These are phyloP conservation scores for Malaclemys terrapin DNA, from an alignment of 2,113 vertebrate genomes.

Conservation along the genomic window DNA sequence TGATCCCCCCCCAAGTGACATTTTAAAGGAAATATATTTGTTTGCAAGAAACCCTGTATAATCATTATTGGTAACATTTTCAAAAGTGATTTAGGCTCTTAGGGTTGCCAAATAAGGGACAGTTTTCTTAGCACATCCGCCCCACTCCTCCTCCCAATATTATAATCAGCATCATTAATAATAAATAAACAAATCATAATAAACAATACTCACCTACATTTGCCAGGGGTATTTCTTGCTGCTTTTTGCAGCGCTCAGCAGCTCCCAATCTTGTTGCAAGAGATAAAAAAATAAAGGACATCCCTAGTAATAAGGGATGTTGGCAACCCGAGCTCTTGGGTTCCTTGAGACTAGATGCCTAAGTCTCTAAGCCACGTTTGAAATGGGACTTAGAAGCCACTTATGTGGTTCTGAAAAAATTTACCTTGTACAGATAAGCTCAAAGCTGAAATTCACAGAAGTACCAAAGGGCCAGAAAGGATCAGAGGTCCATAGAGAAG, in stretches of 20 bases:
- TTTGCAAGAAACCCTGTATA: not conserved
- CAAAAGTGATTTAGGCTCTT: not conserved
- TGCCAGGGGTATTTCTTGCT: not conserved
- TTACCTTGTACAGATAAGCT: not conserved
- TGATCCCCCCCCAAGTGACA: not conserved
- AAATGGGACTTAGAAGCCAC: not conserved
- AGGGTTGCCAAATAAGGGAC: not conserved
- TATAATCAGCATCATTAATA: not conserved
- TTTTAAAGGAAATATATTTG: not conserved
- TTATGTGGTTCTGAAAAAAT: not conserved
- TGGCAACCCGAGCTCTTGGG: not conserved
- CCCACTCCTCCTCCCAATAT: not conserved
- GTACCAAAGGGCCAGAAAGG: not conserved
- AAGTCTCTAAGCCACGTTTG: not conserved
- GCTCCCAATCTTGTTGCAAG: not conserved
- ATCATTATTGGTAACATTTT: not conserved
- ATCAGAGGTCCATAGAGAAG: not conserved
- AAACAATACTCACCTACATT: not conserved
- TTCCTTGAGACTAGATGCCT: not conserved
- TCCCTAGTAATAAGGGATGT: not conserved
- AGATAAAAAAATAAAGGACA: not conserved
- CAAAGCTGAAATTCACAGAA: not conserved
- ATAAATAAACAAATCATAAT: too few relatives aligned
- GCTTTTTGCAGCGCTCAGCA: not conserved
- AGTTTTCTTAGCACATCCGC: not conserved